These are phyloP conservation scores for Ceratothoa steindachneri DNA, from an alignment of 2,888 invertebrate genomes.

Conservation along the genomic window DNA sequence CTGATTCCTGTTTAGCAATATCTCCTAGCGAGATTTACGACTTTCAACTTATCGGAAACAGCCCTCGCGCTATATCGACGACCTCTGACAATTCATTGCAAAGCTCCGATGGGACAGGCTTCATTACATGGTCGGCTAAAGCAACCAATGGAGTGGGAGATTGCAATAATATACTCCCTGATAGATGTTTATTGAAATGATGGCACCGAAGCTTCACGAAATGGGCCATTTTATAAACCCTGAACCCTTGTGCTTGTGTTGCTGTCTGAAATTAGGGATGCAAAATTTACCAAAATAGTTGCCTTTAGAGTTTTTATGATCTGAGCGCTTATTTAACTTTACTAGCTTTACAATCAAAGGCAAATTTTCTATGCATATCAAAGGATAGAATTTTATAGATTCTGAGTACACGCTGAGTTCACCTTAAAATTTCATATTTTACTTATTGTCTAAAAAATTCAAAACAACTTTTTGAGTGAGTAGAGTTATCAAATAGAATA, in stretches of 20 bases:
- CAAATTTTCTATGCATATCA: too few species aligned
- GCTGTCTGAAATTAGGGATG: neutral
- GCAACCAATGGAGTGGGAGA: constrained; percentile 48
- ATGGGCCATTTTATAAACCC: constrained; percentile 42
- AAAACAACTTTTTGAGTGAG: too few species aligned
- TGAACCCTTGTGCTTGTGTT: constrained; percentile 16
- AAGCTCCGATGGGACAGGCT: constrained; percentile 44
- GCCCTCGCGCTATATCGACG: constrained; percentile 8
- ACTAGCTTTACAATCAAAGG: too few species aligned
- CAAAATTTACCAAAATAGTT: neutral
- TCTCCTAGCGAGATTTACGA: constrained; percentile 7
- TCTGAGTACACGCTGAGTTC: too few species aligned
- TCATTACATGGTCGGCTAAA: constrained; percentile 47
- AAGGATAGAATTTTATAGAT: too few species aligned
- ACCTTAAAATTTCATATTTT: too few species aligned
- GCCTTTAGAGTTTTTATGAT: too few species aligned
- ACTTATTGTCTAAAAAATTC: too few species aligned
- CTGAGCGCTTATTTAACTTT: too few species aligned
- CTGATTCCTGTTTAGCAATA: constrained; percentile 13
- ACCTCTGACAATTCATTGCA: constrained; percentile 43
- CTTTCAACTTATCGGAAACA: constrained; percentile 10
- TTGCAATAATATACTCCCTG: constrained; percentile 47
- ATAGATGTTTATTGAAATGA: constrained; percentile 48
- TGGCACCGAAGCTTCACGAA: constrained; percentile 29
- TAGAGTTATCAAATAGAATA: too few species aligned